These are phyloP conservation scores for Tetheella fluctuosa DNA, from an alignment of 2,888 invertebrate genomes.

Conservation along the genomic window DNA sequence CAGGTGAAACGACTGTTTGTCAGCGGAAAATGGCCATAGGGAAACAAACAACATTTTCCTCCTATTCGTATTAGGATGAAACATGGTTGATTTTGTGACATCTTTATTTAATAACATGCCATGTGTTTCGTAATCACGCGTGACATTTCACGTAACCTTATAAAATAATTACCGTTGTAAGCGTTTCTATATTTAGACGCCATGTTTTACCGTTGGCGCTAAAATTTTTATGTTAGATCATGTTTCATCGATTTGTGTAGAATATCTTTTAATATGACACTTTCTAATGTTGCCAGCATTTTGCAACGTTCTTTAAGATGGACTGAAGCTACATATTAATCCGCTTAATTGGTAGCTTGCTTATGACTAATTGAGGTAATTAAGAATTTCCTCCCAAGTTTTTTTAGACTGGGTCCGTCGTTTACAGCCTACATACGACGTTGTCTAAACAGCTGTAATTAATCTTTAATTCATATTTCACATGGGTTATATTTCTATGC, in stretches of 20 bases:
- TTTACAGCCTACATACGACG: background rate
- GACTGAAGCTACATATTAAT: background rate
- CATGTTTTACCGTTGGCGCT: background rate
- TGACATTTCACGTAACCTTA: slow-evolving; percentile 8
- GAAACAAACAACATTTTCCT: background rate
- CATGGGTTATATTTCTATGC: background rate
- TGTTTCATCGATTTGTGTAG: background rate
- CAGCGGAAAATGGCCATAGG: background rate
- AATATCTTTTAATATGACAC: background rate
- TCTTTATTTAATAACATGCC: background rate
- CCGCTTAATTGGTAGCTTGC: slow-evolving; percentile 2
- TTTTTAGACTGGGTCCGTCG: background rate
- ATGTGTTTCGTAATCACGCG: background rate
- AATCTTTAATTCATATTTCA: background rate
- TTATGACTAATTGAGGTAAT: slow-evolving; percentile 2
- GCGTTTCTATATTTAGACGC: background rate
- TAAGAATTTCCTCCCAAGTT: slow-evolving; percentile 5
- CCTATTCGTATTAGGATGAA: background rate
- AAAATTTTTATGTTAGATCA: background rate
- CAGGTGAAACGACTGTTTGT: no score
- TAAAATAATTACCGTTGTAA: background rate
- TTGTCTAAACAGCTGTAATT: background rate
- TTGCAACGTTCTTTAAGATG: background rate
- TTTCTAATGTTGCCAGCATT: background rate
- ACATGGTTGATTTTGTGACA: background rate